Evolutionary conservation across 2,113 vertebrate genomes (phyloP).

Genomic region (Cryptoleucopteryx plumbea): DNA sequence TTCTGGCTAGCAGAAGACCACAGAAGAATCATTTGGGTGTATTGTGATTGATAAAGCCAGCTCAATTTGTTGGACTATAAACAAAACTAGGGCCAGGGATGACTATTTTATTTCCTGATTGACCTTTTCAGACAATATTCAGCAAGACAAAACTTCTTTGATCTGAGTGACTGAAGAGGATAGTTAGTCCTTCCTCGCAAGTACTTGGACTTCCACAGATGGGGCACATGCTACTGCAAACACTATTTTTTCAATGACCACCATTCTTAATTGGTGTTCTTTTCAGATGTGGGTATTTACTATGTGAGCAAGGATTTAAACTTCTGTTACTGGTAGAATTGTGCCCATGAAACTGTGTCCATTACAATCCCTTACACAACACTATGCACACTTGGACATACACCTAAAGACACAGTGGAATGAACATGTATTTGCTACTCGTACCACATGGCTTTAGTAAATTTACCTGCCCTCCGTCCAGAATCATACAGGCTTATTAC

Average conservation of each 20-base stretch:
- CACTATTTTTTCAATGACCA: not conserved
- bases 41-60: not conserved
- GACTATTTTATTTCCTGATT: not conserved
- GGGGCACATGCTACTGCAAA: not conserved
- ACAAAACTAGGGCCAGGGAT: not conserved
- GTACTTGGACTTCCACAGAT: not conserved
- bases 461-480: not conserved
- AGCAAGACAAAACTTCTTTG: not conserved
- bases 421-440: fast-evolving
- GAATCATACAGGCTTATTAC: not conserved
- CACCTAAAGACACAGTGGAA: not conserved
- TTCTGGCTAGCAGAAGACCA: not conserved
- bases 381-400: not conserved
- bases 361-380: not conserved
- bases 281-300: not conserved
- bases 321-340: not conserved
- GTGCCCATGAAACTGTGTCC: not conserved
- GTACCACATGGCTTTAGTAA: not conserved
- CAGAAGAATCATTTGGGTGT: not conserved
- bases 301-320: not conserved
- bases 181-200: not conserved
- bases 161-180: not conserved
- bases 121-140: not conserved
- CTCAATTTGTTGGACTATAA: not conserved
- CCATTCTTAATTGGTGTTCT: not conserved